phyloP scores from a whole-genome alignment of 2,797 vertebrate species.

The Lagodon rhomboides region DNA sequence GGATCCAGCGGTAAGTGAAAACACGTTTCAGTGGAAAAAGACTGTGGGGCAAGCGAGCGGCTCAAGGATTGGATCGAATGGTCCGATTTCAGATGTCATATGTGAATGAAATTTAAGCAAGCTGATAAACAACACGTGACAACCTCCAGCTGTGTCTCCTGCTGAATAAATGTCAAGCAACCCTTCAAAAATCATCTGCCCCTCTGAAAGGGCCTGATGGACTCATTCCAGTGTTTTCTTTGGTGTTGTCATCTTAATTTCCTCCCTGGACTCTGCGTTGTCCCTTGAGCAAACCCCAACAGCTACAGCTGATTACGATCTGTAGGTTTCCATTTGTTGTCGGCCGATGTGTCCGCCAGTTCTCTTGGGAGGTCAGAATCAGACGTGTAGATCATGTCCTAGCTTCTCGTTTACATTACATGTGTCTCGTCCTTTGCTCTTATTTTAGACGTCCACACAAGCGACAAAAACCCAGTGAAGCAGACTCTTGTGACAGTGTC shows the following conservation, averaged over 20 bases:
- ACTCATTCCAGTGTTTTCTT: constrained; percentile 61
- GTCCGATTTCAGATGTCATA: constrained; percentile 63
- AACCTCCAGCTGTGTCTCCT: constrained; percentile 38
- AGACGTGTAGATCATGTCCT: constrained; percentile 33
- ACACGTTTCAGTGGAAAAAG: constrained; percentile 76
- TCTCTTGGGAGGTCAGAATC: constrained; percentile 37
- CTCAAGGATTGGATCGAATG: constrained; percentile 65
- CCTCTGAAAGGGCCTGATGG: constrained; percentile 39
- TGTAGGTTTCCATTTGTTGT: constrained; percentile 20
- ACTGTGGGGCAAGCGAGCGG: constrained; percentile 48
- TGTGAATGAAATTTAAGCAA: constrained; percentile 36
- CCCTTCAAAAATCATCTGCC: constrained; percentile 8
- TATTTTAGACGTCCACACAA: constrained; percentile 20
- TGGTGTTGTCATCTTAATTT: constrained; percentile 48
- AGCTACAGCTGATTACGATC: constrained; percentile 61
- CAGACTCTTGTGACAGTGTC: constrained; percentile 43
- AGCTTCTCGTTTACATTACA: constrained; percentile 69
- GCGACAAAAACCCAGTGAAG: constrained; percentile 32
- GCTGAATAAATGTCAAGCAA: constrained; percentile 31
- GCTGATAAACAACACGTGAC: constrained; percentile 62
- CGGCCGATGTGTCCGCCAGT: constrained; percentile 15
- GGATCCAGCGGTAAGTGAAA: constrained; percentile 73
- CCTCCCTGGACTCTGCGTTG: constrained; percentile 32
- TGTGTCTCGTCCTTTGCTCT: constrained; percentile 15
- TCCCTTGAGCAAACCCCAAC: constrained; percentile 45